Conservation (phyloP, 2,113 vertebrate species). For the Tragelaphus buxtoni region DNA sequence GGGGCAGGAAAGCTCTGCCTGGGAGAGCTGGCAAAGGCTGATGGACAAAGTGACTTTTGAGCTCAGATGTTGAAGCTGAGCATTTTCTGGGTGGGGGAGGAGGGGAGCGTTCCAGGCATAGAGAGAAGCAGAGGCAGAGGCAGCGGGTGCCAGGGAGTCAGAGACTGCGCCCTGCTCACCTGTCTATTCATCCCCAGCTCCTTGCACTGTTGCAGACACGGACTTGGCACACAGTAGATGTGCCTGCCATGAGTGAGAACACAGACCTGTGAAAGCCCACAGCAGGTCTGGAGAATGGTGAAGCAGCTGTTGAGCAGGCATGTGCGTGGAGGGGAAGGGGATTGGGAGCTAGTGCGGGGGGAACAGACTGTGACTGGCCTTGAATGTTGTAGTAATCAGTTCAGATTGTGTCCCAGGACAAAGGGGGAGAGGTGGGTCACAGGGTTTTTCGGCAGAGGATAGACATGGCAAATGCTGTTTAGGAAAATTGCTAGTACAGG, state of each 20-base stretch:
- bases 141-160: not conserved
- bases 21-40: not conserved
- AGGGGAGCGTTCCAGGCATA: not conserved
- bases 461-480: not conserved
- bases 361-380: not conserved
- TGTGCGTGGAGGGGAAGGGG: not conserved
- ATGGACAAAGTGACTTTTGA: not conserved
- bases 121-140: not conserved
- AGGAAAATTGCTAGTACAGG: not conserved
- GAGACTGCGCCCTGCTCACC: not conserved
- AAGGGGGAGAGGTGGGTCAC: not conserved
- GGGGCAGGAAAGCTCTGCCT: not conserved
- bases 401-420: not conserved
- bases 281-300: not conserved
- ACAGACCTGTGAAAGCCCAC: not conserved
- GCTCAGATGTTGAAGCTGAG: not conserved
- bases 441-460: not conserved
- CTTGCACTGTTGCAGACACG: not conserved
- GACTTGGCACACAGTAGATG: too few species aligned
- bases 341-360: fast-evolving
- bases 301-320: not conserved
- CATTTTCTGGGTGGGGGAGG: not conserved
- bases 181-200: not conserved
- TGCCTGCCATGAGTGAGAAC: not conserved
- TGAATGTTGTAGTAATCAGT: not conserved